Evolutionary conservation across 1,140 invertebrate genomes (phyloP), one percentile per base, ranked within the genome.

Genomic region (Galleria mellonella): DNA sequence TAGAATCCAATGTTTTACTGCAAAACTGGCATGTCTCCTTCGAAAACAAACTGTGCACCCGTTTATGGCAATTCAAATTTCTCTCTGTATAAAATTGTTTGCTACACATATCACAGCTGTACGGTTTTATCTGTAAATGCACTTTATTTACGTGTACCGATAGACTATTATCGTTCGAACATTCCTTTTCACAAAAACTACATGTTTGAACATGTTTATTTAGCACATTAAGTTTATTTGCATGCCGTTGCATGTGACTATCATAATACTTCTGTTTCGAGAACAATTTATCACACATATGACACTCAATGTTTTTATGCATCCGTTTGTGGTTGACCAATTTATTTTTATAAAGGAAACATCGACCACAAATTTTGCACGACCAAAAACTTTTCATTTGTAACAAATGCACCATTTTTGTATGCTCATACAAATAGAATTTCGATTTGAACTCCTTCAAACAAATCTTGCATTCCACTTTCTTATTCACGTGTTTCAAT

Each of bases 41-140:
- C 0, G 61, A 62, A 13, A 15, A 33, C 9, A 76, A 32, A 56
- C 53, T 72, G 28, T 85, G 82, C 7, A 79, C 45, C 32, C 61
- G 68, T 43, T 79, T 81, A 48, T 84, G 81, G 48, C 62, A 62
- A 7, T 38, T 67, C 48, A 84, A 51, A 58, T 81, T 71, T 4
- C 51, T 59, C 39, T 75, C 72, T 0, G 77, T 74, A 38, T 83
- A 83, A 42, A 77, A 84, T 12, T 73, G 56, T 41, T 49, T 65
- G 1, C 82, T 72, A 32, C 78, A 85, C 76, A 83, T 83, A 32
- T 83, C 78, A 49, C 82, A 85, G 39, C 32, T 58, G 40, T 79
- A 83, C 0, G 82, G 78, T 64, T 82, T 85, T 32, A 85, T 79
- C 67, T 78, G 78, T 38, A 85, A 62, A 55, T 85, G 82, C 3